phyloP scores from a whole-genome alignment of 2,113 vertebrate species.

The Chauna torquata region DNA sequence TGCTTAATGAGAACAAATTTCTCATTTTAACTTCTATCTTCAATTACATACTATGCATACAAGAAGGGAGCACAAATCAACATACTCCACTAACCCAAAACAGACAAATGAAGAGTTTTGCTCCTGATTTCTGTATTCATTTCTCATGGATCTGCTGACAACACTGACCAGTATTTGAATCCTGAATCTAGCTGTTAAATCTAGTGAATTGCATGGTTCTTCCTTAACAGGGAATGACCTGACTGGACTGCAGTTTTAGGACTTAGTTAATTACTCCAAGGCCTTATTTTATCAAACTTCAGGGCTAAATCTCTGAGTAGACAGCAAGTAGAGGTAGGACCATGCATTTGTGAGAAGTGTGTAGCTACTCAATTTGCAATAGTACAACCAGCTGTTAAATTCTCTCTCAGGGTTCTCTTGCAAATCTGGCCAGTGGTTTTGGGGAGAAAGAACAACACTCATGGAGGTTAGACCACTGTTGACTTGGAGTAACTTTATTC shows the following conservation, averaged over 20 bases:
- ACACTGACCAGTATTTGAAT: neutral
- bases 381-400: neutral
- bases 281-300: neutral
- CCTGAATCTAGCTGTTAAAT: neutral
- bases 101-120: neutral
- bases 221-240: neutral
- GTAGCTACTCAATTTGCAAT: neutral
- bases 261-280: neutral
- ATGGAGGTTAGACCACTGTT: neutral
- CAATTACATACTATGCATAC: neutral
- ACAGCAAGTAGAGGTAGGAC: neutral
- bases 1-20: neutral
- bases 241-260: neutral
- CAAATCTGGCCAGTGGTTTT: neutral
- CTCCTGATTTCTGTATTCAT: fast-evolving
- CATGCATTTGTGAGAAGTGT: neutral
- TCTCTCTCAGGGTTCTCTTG: neutral
- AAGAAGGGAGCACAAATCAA: neutral
- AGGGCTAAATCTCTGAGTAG: neutral
- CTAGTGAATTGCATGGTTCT: neutral
- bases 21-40: neutral
- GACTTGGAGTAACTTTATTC: neutral
- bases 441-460: neutral
- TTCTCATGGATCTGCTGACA: neutral
- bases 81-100: neutral